Base-by-base conservation (phyloP, 2,113 vertebrate genomes). In the Lepus europaeus region DNA sequence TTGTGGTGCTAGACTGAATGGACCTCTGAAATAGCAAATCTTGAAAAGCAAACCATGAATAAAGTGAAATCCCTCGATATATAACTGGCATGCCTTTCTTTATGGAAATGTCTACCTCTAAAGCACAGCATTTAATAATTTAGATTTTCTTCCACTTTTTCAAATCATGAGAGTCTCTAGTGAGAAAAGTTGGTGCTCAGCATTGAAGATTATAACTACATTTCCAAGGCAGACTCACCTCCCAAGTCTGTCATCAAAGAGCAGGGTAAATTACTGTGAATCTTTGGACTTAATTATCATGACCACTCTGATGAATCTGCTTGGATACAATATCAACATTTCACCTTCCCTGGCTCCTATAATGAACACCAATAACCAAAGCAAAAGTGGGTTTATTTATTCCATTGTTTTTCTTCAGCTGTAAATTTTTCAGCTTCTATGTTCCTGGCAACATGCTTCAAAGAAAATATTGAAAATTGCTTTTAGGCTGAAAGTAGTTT, bases 381-480 rank as follows among this genome's bases (percentile, higher is more conserved):
- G 9, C 33, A 22, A 93, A 29, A 36, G 31, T 70, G 16, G 27
- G 73, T 91, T 79, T 90, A 90, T 64, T 70, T 92, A 76, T 74
- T 69, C 51, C 10, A 59, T 78, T 9, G 1, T 33, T 81, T 95
- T 2, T 61, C 6, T 56, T 84, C 19, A 49, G 13, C 9, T 80
- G 14, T 61, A 3, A 23, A 77, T 85, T 96, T 91, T 86, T 87
- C 45, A 95, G 22, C 39, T 82, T 78, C 25, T 17, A 1, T 83
- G 7, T 96, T 90, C 56, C 68, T 51, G 79, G 31, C 14, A 6
- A 77, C 53, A 94, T 51, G 13, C 23, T 90, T 93, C 86, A 89
- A 91, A 94, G 78, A 87, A 95, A 95, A 90, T 78, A 96, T 20
- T 83, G 45, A 92, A 89, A 84, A 90, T 64, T 84, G 9, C 14